phyloP scores from a whole-genome alignment of 1,140 invertebrate genomes.

The Bombus soroeensis region DNA sequence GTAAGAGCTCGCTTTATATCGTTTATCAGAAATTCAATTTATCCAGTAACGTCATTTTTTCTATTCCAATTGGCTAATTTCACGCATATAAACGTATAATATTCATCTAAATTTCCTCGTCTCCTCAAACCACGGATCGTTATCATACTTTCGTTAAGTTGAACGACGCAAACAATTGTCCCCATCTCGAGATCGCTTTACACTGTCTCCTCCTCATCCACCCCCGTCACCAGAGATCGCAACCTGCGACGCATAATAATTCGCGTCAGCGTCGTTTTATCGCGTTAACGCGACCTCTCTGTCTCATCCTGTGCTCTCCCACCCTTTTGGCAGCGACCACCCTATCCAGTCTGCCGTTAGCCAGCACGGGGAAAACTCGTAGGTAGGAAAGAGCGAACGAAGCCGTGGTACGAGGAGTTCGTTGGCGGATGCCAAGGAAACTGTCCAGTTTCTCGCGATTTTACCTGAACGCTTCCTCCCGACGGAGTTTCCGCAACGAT shows the following conservation, averaged over 20 bases:
- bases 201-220: slow-evolving; percentile 24
- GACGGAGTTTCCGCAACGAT: slow-evolving; percentile 16
- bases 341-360: neutral
- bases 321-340: slow-evolving; percentile 21
- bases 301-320: neutral
- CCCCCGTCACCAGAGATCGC: slow-evolving; percentile 39
- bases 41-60: too few species aligned
- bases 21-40: too few species aligned
- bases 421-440: slow-evolving; percentile 40
- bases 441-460: slow-evolving; percentile 45
- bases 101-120: too few species aligned
- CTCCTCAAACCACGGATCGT: neutral
- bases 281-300: slow-evolving; percentile 59
- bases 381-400: neutral
- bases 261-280: slow-evolving; percentile 58
- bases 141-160: neutral
- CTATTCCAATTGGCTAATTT: too few species aligned
- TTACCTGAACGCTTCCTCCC: slow-evolving; percentile 48
- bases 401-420: neutral
- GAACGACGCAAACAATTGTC: slow-evolving; percentile 15
- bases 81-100: too few species aligned
- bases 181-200: slow-evolving; percentile 37
- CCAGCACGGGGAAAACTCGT: slow-evolving; percentile 1
- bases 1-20: too few species aligned
- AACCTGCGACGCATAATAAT: slow-evolving; percentile 62